phyloP scores from a whole-genome alignment of 2,113 vertebrate species.

The Leucosticte australis region DNA sequence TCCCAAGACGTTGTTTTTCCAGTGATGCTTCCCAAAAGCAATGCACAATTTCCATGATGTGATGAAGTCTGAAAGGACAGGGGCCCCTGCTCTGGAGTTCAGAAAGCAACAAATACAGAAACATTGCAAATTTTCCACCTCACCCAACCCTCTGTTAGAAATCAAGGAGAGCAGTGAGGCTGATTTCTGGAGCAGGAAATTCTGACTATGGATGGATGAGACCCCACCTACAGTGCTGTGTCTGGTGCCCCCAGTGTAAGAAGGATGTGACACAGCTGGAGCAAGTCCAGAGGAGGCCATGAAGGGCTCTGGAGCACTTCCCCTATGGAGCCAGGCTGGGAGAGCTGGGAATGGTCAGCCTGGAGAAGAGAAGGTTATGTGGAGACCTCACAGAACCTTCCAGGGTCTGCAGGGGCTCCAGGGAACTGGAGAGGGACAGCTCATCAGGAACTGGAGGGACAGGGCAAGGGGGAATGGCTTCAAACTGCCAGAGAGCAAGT shows the following conservation, averaged over 20 bases:
- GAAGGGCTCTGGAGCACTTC: background rate
- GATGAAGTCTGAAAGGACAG: background rate
- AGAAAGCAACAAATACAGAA: background rate
- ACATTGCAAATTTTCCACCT: background rate
- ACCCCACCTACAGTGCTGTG: background rate
- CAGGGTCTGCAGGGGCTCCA: background rate
- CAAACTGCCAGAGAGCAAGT: accelerated
- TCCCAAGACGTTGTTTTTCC: background rate
- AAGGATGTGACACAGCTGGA: background rate
- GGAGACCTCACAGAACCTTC: background rate
- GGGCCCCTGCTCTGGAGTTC: background rate
- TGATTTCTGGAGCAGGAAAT: background rate
- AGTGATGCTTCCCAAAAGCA: background rate
- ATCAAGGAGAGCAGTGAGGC: background rate
- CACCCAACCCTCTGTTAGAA: background rate
- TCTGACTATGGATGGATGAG: accelerated
- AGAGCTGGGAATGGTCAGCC: background rate
- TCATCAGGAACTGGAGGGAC: background rate
- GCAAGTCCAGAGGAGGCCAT: background rate
- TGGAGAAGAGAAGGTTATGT: background rate
- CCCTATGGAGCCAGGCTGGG: background rate
- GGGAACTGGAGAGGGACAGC: background rate
- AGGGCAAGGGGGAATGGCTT: background rate
- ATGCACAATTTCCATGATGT: background rate
- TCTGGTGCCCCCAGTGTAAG: background rate